phyloP scores from a whole-genome alignment of 1,140 invertebrate species.

The Plodia interpunctella region DNA sequence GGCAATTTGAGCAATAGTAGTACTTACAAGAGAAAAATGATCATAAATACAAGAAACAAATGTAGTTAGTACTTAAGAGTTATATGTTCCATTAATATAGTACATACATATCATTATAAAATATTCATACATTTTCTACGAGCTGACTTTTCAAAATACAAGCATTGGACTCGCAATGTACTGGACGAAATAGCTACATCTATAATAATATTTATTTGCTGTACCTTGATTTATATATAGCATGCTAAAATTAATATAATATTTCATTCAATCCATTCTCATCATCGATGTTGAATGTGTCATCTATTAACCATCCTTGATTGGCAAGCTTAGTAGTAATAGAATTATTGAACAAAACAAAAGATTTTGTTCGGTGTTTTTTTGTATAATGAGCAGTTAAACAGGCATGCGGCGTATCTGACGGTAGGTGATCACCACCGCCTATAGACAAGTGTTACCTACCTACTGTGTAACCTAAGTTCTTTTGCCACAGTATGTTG shows the following conservation, averaged over 20 bases:
- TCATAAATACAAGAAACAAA: background rate
- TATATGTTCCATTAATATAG: too few species aligned
- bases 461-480: too few species aligned
- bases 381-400: too few species aligned
- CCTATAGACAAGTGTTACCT: too few species aligned
- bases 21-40: too few species aligned
- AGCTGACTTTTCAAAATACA: conserved; percentile 4
- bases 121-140: conserved; percentile 1
- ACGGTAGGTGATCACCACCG: too few species aligned
- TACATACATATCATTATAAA: background rate
- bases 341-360: too few species aligned
- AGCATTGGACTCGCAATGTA: conserved; percentile 11
- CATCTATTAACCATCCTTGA: conserved; percentile 26
- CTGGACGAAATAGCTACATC: conserved; percentile 53
- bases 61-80: background rate
- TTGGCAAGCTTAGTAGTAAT: background rate
- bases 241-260: conserved; percentile 12
- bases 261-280: conserved; percentile 24
- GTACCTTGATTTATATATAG: background rate
- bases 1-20: background rate
- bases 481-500: too few species aligned
- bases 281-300: too few species aligned
- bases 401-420: too few species aligned
- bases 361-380: too few species aligned
- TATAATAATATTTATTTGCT: conserved; percentile 22